These are phyloP conservation scores for Eidolon helvum DNA, from an alignment of 2,113 vertebrate species.

Conservation along the genomic window DNA sequence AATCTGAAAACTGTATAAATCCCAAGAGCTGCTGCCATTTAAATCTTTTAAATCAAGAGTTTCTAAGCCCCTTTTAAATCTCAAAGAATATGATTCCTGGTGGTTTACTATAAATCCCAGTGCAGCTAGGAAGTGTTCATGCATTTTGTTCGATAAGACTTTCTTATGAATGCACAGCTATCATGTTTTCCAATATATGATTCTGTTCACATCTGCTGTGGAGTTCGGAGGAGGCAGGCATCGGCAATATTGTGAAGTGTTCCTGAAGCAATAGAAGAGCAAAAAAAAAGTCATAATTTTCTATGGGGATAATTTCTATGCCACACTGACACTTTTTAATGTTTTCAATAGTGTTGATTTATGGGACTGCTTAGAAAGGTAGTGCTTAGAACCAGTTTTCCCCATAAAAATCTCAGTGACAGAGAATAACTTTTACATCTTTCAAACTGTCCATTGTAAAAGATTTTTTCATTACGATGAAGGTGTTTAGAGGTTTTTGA, in stretches of 20 bases:
- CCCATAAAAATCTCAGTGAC: slow-evolving; percentile 73
- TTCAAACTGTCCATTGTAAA: slow-evolving; percentile 74
- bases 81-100: slow-evolving; percentile 44
- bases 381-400: slow-evolving; percentile 54
- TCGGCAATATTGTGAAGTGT: slow-evolving; percentile 6
- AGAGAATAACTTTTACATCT: slow-evolving; percentile 77
- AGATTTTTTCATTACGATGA: slow-evolving; percentile 72
- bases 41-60: slow-evolving; percentile 68
- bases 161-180: slow-evolving; percentile 20
- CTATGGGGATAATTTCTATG: slow-evolving; percentile 42
- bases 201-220: not conserved
- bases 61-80: slow-evolving; percentile 69
- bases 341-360: slow-evolving; percentile 75
- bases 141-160: slow-evolving; percentile 19
- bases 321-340: slow-evolving; percentile 65
- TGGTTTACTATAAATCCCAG: slow-evolving; percentile 60
- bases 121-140: not conserved
- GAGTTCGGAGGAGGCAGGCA: not conserved
- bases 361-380: slow-evolving; percentile 63
- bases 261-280: slow-evolving; percentile 58
- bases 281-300: slow-evolving; percentile 54
- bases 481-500: slow-evolving; percentile 68
- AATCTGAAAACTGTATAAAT: slow-evolving; percentile 70
- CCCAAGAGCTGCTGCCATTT: slow-evolving; percentile 41
- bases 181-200: slow-evolving; percentile 12